Conservation (phyloP, 2,113 vertebrate genomes). For the Hippopotamus amphibius region DNA sequence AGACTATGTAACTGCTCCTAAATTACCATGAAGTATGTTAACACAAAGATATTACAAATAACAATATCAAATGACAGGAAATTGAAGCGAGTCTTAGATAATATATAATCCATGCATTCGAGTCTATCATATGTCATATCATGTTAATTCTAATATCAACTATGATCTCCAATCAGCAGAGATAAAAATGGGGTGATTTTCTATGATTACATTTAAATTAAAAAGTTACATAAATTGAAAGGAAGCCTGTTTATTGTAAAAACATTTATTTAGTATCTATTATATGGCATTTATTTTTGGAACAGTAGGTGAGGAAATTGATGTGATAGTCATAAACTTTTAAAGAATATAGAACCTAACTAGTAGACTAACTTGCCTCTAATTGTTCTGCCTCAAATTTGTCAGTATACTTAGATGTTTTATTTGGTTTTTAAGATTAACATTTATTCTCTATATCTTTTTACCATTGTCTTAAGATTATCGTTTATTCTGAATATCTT, state of each 20-base stretch:
- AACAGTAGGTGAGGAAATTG: constrained; percentile 6
- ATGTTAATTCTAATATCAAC: constrained; percentile 25
- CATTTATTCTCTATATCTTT: not conserved
- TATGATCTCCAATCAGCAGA: constrained; percentile 48
- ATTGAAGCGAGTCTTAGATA: not conserved
- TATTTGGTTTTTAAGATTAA: constrained; percentile 6
- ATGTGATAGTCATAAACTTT: not conserved
- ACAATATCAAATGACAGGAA: constrained; percentile 21
- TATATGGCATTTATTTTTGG: constrained; percentile 8
- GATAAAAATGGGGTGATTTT: constrained; percentile 52
- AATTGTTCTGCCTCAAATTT: not conserved
- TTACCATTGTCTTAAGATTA: constrained; percentile 15
- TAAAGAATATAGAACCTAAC: constrained; percentile 4
- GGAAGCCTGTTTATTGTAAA: constrained; percentile 47
- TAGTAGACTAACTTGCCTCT: not conserved
- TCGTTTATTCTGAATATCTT: not conserved
- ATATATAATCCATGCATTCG: constrained; percentile 9
- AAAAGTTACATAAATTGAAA: constrained; percentile 25
- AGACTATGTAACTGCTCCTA: not conserved
- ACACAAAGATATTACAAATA: constrained; percentile 32
- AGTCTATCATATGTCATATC: not conserved
- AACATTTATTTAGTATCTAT: constrained; percentile 39
- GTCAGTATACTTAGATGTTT: not conserved
- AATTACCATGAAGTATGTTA: not conserved
- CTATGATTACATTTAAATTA: constrained; percentile 57